Evolutionary conservation across 1,140 invertebrate species (phyloP), one percentile per base, ranked within the genome.

Genomic region (Scaptomyza montana): DNA sequence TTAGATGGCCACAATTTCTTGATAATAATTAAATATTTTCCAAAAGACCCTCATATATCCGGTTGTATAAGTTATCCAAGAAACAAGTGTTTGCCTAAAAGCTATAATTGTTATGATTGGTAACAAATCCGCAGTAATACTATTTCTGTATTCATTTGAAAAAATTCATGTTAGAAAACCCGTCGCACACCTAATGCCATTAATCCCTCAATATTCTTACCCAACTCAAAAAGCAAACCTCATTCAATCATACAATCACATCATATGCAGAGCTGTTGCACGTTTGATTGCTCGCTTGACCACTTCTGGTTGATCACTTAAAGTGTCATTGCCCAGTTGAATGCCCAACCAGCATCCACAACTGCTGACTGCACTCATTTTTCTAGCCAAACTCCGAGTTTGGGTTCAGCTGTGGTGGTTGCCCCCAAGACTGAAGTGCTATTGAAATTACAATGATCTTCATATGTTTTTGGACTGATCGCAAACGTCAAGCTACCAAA

Each of bases 391-490:
- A 73, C 57, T 55, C 33, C 8, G 43, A 50, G 28, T 2, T 21
- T 54, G 56, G 43, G 55, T 72, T 74, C 53, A 62, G 41, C 10
- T 54, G 47, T 62, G 71, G 65, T 57, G 71, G 72, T 70, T 74
- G 72, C 72, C 64, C 72, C 54, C 68, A 66, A 66, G 63, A 46
- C 54, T 86, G 78, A 86, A 86, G 82, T 86, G 82, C 78, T 82
- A 86, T 86, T 86, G 84, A 86, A 89, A 87, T 82, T 82, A 89
- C 80, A 87, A 82, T 86, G 82, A 86, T 86, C 82, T 86, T 89
- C 82, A 76, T 78, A 68, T 77, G 75, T 69, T 81, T 87, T 86
- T 79, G 82, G 84, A 67, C 47, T 64, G 82, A 87, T 81, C 63
- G 63, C 36, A 73, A 66, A 65, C 76, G 80, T 84, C 80, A 61